Base-by-base conservation (phyloP, 2,113 vertebrate species). In the Geothlypis trichas region DNA sequence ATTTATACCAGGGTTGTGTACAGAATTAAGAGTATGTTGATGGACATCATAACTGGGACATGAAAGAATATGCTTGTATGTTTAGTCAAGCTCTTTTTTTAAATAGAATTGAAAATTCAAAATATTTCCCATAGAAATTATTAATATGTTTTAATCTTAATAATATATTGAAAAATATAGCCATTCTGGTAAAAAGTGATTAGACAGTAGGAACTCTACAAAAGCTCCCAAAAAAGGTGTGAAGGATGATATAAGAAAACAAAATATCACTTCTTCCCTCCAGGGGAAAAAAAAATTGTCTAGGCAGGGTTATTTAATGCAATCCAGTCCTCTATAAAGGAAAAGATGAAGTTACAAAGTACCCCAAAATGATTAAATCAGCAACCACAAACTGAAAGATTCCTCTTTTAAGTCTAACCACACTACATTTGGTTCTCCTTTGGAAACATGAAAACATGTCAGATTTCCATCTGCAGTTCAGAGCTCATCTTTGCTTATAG, bases 361-460 rank as follows among this genome's bases (percentile, higher is more conserved):
- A 83, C n/a, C 22, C 89, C 44, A 76, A 20, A 35, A 52, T 62
- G 61, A 95, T 57, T 83, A 57, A 54, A 80, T 83, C 74, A 78
- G 47, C 39, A 92, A 87, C 93, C 82, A 91, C 66, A 87, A 74
- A 85, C 20, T 30, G 57, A 90, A 89, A 58, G 6, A 78, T 52
- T 95, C 33, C 12, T 54, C 93, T 91, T 96, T 93, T 37, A 94
- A 89, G 77, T 89, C 55, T 87, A 58, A 94, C 84, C 75, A 80
- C 39, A 66, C 46, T 91, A 80, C 54, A 84, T 92, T 95, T 86
- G 72, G 37, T 65, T 95, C 80, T 76, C 28, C n/a, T 92, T 84
- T 71, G 80, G 66, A 58, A 79, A 89, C 41, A 87, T 18, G 27
- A 74, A 90, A 95, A 83, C 5, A 47, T 57, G 51, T 84, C 37